A percentile compares a stretch with the other conserved stretches of the same genome.
Conservation (phyloP, 1,140 invertebrate genomes). For the Lordiphosa clarofinis region DNA sequence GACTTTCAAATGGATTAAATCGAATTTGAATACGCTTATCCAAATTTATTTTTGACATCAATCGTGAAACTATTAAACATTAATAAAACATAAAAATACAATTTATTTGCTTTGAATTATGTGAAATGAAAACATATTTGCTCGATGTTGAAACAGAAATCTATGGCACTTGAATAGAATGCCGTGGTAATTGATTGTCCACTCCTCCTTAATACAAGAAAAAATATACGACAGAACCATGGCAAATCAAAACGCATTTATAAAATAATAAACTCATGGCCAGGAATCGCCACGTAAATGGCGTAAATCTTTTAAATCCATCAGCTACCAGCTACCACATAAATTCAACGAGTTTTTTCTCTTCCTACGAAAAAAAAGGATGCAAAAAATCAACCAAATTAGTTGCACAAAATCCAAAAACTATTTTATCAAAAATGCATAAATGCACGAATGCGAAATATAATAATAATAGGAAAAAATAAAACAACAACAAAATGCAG, state of each 20-base stretch:
- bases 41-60: too few relatives aligned
- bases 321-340: constrained; percentile 42
- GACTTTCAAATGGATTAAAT: too few relatives aligned
- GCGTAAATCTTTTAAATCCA: constrained; percentile 54
- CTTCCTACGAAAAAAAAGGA: constrained; percentile 17
- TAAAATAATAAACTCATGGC: constrained; percentile 46
- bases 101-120: constrained; percentile 24
- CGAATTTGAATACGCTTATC: too few relatives aligned
- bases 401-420: constrained; percentile 66
- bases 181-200: constrained; percentile 25
- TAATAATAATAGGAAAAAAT: constrained; percentile 33
- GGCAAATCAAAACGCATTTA: constrained; percentile 44
- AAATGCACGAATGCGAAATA: constrained; percentile 64
- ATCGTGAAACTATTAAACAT: too few relatives aligned
- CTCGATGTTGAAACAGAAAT: constrained; percentile 23
- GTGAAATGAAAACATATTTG: constrained; percentile 25
- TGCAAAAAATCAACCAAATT: constrained; percentile 47
- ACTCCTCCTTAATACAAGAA: neutral
- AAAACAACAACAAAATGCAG: constrained; percentile 31
- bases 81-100: neutral
- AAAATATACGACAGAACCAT: neutral
- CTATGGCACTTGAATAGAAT: constrained; percentile 16
- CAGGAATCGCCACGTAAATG: constrained; percentile 35
- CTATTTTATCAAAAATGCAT: constrained; percentile 75
- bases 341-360: constrained; percentile 39